These are phyloP conservation scores for Eupleurogrammus muticus DNA, from an alignment of 2,797 vertebrate species.

Conservation along the genomic window DNA sequence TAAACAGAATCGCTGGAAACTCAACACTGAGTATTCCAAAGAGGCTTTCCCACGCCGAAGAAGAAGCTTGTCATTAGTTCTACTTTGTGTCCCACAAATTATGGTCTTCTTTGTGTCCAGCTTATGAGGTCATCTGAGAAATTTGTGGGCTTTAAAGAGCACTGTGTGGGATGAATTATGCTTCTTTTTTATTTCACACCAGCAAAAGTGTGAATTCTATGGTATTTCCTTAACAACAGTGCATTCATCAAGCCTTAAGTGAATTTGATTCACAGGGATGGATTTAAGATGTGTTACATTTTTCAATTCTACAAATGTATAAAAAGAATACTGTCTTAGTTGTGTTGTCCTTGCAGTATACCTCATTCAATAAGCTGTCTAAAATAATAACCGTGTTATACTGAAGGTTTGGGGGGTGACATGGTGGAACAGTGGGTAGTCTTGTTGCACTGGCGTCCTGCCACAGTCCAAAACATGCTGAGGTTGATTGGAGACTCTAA, in stretches of 20 bases:
- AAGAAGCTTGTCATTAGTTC: slow-evolving; percentile 57
- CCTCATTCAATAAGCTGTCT: too few species aligned
- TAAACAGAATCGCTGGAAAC: slow-evolving; percentile 44
- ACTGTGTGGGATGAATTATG: slow-evolving; percentile 1
- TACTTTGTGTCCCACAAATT: slow-evolving; percentile 61
- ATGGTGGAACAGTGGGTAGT: too few species aligned
- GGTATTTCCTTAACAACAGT: not conserved
- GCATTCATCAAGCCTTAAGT: not conserved
- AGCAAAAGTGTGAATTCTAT: slow-evolving; percentile 47
- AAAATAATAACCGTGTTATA: too few species aligned
- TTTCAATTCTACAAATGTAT: not conserved
- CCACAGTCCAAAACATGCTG: too few species aligned
- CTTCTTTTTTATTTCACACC: not conserved
- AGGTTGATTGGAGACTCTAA: too few species aligned
- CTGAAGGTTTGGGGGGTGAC: not conserved
- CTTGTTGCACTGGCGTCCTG: too few species aligned
- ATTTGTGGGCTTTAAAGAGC: slow-evolving; percentile 3
- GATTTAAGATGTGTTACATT: not conserved
- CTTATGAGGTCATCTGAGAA: slow-evolving; percentile 61
- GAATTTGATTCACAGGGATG: not conserved
- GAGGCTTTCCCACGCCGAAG: slow-evolving; percentile 67
- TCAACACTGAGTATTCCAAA: slow-evolving; percentile 27
- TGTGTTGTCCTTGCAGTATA: too few species aligned
- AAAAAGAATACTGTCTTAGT: too few species aligned
- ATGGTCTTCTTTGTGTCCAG: slow-evolving; percentile 53